Percentiles rank a stretch among this genome's conserved stretches.
Evolutionary conservation across 2,888 invertebrate genomes (phyloP).

Genomic region (Paralinhomoeus sp.): DNA sequence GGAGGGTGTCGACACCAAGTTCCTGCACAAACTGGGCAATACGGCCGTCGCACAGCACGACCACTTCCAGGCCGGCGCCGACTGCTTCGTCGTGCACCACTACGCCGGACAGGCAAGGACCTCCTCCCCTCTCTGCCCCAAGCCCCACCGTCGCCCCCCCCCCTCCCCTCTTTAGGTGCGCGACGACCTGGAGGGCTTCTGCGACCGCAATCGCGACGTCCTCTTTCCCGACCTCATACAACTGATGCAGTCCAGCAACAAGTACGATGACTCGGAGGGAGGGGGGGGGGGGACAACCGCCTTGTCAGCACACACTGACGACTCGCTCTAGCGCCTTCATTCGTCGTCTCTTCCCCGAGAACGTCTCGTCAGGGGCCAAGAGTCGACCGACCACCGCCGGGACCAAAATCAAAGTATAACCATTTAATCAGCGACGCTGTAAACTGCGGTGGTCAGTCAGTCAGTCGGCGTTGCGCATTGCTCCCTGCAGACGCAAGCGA

Average conservation of each 20-base stretch:
- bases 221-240: conserved; percentile 41
- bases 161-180: conserved; percentile 24
- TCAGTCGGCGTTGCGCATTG: too few relatives aligned
- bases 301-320: not conserved
- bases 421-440: too few relatives aligned
- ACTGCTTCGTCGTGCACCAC: conserved; percentile 40
- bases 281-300: not conserved
- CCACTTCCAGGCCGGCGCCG: conserved; percentile 37
- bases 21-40: conserved; percentile 34
- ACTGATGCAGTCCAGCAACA: conserved; percentile 41
- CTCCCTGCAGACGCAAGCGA: conserved; percentile 37
- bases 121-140: not conserved
- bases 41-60: conserved; percentile 35
- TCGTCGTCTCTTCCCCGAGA: conserved; percentile 38
- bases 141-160: not conserved
- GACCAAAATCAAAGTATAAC: conserved; percentile 41
- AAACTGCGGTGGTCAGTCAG: too few relatives aligned
- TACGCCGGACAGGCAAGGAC: conserved; percentile 42
- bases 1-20: conserved; percentile 37
- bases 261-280: conserved; percentile 30
- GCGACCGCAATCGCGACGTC: conserved; percentile 45
- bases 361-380: conserved; percentile 30
- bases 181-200: conserved; percentile 42
- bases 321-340: conserved; percentile 35
- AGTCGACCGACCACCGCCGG: conserved; percentile 42